Evolutionary conservation across 1,140 invertebrate species (phyloP), one percentile per base, ranked within the genome.

Genomic region (Lepidotrigona ventralis): DNA sequence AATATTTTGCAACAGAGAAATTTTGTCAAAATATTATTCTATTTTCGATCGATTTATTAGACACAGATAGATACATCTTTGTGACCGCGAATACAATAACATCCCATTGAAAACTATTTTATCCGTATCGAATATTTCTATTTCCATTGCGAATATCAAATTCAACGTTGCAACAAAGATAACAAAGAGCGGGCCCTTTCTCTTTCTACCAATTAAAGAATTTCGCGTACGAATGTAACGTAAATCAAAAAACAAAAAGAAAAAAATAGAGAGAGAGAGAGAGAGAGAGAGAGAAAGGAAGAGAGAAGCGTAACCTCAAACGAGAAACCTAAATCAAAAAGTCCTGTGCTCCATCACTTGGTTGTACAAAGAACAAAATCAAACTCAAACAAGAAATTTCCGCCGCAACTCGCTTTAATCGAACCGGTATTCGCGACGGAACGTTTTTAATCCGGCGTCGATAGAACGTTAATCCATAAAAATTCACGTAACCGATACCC

Each of bases 401-500:
- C 19, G 9, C 46, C 33, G 39, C 51, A 8, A 21, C 46, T 29
- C 46, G n/a, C 51, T 29, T 51, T 54, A 73, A 73, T 29, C 23
- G 23, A 29, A 21, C 46, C 68, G 9, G 26, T 19, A 46, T 29
- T 0, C 23, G 12, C 54, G 39, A 63, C 29, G 19, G 11, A 79
- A 33, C 78, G 54, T 63, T 81, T 75, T 76, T 64, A 53, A 66
- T 54, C 63, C 11, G 33, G 21, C 60, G 29, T 39, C 60, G 70
- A 39, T 17, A 17, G 58, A 56, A 54, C 58, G 56, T 81, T 81
- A 75, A 81, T 81, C 46, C 33, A 74, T 53, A 81, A 81, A 81
- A 81, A 75, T 74, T 64, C 71, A 17, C 60, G 21, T 8, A 58
- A 46, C 17, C 58, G 33, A 66, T 54, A 39, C 39, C n/a, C 26